Evolutionary conservation across 1,140 invertebrate genomes (phyloP).

Genomic region (Eriocheir sinensis): DNA sequence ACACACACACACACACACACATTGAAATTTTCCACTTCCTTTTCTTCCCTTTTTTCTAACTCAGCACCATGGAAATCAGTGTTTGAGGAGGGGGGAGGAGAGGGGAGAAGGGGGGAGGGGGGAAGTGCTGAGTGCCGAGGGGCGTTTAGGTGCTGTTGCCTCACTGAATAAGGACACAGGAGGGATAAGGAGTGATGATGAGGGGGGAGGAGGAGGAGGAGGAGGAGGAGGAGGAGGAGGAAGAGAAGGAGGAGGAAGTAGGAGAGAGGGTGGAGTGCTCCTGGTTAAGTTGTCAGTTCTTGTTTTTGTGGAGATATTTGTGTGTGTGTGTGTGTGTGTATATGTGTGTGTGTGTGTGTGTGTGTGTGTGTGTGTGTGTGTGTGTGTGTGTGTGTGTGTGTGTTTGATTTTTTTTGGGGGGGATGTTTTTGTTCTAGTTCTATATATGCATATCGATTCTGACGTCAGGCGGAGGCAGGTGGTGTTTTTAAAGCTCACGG

Average conservation of each 20-base stretch:
- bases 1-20: too few species aligned
- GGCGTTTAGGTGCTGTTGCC: neutral
- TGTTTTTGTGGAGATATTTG: neutral
- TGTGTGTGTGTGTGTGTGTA: neutral
- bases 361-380: constrained; percentile 4
- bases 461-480: neutral
- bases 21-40: neutral
- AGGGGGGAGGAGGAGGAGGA: neutral
- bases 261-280: too few species aligned
- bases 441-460: neutral
- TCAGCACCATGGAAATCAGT: too few species aligned
- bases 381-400: neutral
- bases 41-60: neutral
- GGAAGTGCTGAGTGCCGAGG: neutral
- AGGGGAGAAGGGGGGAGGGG: neutral
- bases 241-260: too few species aligned
- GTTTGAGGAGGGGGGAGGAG: too few species aligned
- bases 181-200: neutral
- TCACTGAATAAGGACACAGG: neutral
- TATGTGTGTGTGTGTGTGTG: neutral
- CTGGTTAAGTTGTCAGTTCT: too few species aligned
- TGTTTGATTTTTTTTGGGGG: neutral
- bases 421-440: too few species aligned
- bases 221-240: neutral
- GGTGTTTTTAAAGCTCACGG: neutral